A percentile compares a stretch with the other conserved stretches of the same genome.
These are phyloP conservation scores for Acromyrmex echinatior DNA, from an alignment of 1,140 invertebrate genomes.

Conservation along the genomic window DNA sequence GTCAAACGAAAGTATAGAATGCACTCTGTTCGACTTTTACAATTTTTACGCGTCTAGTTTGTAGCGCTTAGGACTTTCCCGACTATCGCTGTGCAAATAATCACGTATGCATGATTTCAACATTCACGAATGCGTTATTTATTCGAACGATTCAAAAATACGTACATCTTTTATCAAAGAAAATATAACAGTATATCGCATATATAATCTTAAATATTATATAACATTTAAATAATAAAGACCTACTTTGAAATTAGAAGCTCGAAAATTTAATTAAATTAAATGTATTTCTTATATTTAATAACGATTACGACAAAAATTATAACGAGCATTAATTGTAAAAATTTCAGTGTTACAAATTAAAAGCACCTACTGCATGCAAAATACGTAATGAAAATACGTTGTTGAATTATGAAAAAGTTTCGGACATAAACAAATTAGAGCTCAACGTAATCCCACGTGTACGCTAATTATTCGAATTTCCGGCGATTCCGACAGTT, in stretches of 20 bases:
- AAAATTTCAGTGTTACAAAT: background rate
- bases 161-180: background rate
- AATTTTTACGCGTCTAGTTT: constrained; percentile 36
- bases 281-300: background rate
- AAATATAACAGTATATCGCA: background rate
- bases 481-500: constrained; percentile 11
- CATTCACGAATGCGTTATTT: background rate
- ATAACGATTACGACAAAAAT: background rate
- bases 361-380: background rate
- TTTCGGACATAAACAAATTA: background rate
- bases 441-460: background rate
- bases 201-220: background rate
- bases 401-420: background rate
- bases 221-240: background rate
- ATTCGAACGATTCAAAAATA: constrained; percentile 19
- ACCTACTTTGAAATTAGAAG: background rate
- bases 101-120: background rate
- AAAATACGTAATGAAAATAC: background rate
- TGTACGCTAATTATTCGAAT: constrained; percentile 31
- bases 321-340: background rate
- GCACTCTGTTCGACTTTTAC: constrained; percentile 54
- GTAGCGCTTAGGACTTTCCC: background rate
- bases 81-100: constrained; percentile 30
- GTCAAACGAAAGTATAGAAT: constrained; percentile 58
- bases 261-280: background rate